These are phyloP conservation scores for Stenoptilia bipunctidactyla DNA, from an alignment of 2,888 invertebrate species.

Conservation along the genomic window DNA sequence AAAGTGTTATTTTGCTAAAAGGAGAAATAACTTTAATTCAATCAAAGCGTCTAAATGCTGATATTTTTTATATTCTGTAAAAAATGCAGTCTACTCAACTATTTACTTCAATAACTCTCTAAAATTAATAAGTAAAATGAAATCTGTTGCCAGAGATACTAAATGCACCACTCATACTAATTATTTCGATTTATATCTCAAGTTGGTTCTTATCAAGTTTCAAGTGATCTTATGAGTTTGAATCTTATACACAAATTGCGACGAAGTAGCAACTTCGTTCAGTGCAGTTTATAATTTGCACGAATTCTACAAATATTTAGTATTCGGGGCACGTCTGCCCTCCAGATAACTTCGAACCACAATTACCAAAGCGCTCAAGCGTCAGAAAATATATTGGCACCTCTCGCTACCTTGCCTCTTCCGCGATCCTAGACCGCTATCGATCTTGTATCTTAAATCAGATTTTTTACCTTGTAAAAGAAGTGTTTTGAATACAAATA, in stretches of 20 bases:
- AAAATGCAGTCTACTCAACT: too few species aligned
- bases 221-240: too few species aligned
- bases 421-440: not conserved
- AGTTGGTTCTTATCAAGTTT: too few species aligned
- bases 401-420: slow-evolving; percentile 19
- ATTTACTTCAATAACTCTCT: too few species aligned
- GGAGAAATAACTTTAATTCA: too few species aligned
- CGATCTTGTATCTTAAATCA: not conserved
- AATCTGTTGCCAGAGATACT: too few species aligned
- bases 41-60: too few species aligned
- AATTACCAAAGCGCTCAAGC: slow-evolving; percentile 66
- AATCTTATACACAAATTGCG: not conserved
- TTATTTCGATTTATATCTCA: too few species aligned
- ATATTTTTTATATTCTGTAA: too few species aligned
- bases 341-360: slow-evolving; percentile 66
- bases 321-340: slow-evolving; percentile 58
- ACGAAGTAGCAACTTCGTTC: not conserved
- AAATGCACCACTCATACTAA: too few species aligned
- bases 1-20: too few species aligned
- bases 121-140: too few species aligned
- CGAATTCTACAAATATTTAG: slow-evolving; percentile 40
- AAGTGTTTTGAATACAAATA: not conserved
- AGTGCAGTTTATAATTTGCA: slow-evolving; percentile 46
- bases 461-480: not conserved
- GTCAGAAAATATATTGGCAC: slow-evolving; percentile 67